Evolutionary conservation across 1,140 invertebrate genomes (phyloP).

Genomic region (Meloidogyne floridensis): DNA sequence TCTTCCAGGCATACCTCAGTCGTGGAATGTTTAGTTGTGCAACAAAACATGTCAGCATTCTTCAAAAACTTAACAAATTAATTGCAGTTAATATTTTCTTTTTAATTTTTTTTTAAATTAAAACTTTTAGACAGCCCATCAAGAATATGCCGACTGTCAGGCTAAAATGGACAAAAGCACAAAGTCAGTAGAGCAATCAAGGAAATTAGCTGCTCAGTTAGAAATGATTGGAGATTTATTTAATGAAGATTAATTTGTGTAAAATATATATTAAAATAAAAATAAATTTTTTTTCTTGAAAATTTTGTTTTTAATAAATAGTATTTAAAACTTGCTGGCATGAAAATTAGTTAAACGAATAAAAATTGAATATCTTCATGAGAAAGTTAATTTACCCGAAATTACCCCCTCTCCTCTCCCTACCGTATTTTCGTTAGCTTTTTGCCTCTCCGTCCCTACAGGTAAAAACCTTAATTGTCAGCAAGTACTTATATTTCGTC

Average conservation of each 20-base stretch:
- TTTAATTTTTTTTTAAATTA: not conserved
- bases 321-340: not conserved
- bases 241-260: not conserved
- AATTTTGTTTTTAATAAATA: not conserved
- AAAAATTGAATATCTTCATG: no score
- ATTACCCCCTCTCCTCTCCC: no score
- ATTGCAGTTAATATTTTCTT: not conserved
- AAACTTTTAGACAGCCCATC: not conserved
- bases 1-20: not conserved
- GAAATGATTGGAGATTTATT: slow-evolving; percentile 9
- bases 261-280: not conserved
- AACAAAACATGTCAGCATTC: not conserved
- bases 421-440: no score
- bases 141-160: slow-evolving; percentile 6
- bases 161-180: not conserved
- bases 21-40: slow-evolving; percentile 1
- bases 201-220: slow-evolving; percentile 6
- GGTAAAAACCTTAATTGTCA: no score
- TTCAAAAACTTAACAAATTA: slow-evolving; percentile 1
- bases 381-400: no score
- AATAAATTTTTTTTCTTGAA: not conserved
- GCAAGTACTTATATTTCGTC: no score
- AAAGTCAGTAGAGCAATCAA: not conserved
- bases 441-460: no score
- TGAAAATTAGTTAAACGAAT: no score